Conservation (phyloP, 2,797 vertebrate genomes). For the Eospalax fontanierii region DNA sequence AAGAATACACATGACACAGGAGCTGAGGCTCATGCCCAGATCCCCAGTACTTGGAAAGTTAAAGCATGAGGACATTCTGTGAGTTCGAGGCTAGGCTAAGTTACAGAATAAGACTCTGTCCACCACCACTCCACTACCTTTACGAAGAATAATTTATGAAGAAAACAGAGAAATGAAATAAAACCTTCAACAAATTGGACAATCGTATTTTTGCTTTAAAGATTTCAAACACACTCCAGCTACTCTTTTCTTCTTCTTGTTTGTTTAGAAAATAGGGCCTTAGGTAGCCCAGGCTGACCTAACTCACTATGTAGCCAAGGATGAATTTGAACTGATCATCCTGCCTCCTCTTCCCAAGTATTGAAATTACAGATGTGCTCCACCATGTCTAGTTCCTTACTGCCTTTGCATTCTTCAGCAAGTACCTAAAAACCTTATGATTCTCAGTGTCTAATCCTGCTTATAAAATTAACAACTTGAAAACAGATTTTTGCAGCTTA, state of each 20-base stretch:
- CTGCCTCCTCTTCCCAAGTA: background rate
- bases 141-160: background rate
- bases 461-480: slow-evolving; percentile 25
- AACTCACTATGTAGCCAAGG: background rate
- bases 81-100: background rate
- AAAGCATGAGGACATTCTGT: background rate
- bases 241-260: background rate
- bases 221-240: background rate
- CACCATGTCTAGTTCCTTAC: background rate
- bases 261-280: background rate
- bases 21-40: background rate
- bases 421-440: background rate
- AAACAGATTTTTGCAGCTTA: background rate
- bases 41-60: background rate
- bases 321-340: background rate
- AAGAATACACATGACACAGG: background rate
- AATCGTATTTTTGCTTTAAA: slow-evolving; percentile 52
- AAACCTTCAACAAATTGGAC: background rate
- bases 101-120: background rate
- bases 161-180: background rate
- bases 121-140: background rate
- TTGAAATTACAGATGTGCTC: background rate
- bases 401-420: slow-evolving; percentile 6
- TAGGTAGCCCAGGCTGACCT: background rate
- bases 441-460: background rate